A percentile compares a stretch with the other conserved stretches of the same genome.
Evolutionary conservation across 2,888 invertebrate genomes (phyloP).

Genomic region (Nymphalis c-album): DNA sequence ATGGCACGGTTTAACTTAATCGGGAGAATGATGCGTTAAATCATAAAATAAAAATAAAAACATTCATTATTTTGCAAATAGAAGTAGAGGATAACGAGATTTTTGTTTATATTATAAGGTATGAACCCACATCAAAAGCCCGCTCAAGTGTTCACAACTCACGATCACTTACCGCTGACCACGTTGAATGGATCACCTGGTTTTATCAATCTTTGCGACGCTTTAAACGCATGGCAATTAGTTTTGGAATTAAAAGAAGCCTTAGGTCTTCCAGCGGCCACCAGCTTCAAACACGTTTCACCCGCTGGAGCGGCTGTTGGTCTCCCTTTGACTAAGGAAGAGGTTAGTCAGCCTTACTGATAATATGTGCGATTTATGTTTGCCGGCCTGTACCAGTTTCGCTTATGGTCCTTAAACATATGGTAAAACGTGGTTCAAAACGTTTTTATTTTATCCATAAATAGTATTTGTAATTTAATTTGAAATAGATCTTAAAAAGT

Average conservation of each 20-base stretch:
- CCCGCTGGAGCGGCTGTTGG: conserved; percentile 98
- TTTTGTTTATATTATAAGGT: conserved; percentile 56
- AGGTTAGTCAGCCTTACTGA: conserved; percentile 63
- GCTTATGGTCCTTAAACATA: too few relatives aligned
- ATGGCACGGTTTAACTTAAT: too few relatives aligned
- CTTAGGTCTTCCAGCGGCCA: conserved; percentile 92
- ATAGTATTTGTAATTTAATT: too few relatives aligned
- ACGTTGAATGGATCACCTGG: conserved; percentile 98
- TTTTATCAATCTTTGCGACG: conserved; percentile 98
- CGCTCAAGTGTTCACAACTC: conserved; percentile 93
- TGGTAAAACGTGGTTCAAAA: too few relatives aligned
- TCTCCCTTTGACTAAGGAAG: conserved; percentile 86
- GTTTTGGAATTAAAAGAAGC: conserved; percentile 93
- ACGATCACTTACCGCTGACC: conserved; percentile 89
- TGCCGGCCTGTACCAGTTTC: too few relatives aligned
- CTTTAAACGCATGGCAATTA: conserved; percentile 98
- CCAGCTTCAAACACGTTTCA: conserved; percentile 99
- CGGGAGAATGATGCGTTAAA: too few relatives aligned
- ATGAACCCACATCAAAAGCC: conserved; percentile 99
- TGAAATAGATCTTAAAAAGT: neutral
- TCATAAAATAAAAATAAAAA: too few relatives aligned
- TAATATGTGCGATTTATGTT: neutral
- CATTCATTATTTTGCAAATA: neutral
- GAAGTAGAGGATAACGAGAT: conserved; percentile 1
- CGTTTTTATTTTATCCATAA: too few relatives aligned